These are phyloP conservation scores for Lasioglossum oenotherae DNA, from an alignment of 2,888 invertebrate genomes.

Conservation along the genomic window DNA sequence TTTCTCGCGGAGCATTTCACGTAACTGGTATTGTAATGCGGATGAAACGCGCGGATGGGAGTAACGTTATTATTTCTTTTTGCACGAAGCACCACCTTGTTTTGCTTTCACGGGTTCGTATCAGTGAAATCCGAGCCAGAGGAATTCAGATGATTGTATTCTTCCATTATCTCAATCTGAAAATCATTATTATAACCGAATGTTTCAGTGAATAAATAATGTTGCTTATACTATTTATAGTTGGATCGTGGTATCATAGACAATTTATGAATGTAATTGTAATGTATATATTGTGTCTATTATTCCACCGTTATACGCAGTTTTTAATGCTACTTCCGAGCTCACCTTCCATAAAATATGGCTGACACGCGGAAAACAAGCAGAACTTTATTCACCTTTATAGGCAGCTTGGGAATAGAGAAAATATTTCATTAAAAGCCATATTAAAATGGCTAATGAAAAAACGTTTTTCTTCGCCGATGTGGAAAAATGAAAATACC, in stretches of 20 bases:
- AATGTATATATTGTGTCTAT: neutral
- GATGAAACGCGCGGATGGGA: neutral
- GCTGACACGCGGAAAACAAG: neutral
- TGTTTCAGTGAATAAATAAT: neutral
- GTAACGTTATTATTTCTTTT: neutral
- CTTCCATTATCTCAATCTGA: neutral
- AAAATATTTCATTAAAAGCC: neutral
- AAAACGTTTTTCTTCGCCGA: neutral
- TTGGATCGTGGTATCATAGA: no score
- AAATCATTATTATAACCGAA: neutral
- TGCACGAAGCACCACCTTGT: neutral
- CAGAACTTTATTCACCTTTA: slow-evolving; percentile 1
- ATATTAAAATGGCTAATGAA: neutral
- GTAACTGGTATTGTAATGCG: neutral
- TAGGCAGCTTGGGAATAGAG: neutral
- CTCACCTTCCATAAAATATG: slow-evolving; percentile 5
- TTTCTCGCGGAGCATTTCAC: neutral
- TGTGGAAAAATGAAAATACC: neutral
- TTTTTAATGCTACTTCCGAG: neutral
- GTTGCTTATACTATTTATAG: neutral
- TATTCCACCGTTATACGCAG: neutral
- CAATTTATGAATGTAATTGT: neutral
- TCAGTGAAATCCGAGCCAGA: neutral
- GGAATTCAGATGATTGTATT: neutral
- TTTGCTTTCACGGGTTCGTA: neutral